Conservation (phyloP, 2,113 vertebrate species). For the Tetraodon nigroviridis region DNA sequence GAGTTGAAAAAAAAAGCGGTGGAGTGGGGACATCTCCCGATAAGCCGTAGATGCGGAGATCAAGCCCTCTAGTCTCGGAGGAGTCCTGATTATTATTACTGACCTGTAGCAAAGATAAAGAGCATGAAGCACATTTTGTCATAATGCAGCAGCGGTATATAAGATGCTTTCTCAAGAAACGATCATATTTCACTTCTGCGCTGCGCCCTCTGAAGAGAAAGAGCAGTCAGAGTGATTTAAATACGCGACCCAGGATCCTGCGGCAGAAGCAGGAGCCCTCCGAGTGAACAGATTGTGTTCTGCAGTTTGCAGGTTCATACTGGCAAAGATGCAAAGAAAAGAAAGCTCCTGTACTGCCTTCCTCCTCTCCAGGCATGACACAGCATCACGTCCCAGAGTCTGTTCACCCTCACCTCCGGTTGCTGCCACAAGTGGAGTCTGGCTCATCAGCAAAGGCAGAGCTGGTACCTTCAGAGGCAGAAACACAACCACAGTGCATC, state of each 20-base stretch:
- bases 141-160: neutral
- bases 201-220: neutral
- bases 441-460: slow-evolving; percentile 6
- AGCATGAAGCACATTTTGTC: neutral
- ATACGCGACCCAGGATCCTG: neutral
- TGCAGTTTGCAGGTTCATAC: slow-evolving; percentile 24
- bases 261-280: slow-evolving; percentile 1
- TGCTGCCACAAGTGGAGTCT: slow-evolving; percentile 8
- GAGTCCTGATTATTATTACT: slow-evolving; percentile 14
- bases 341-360: neutral
- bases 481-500: neutral
- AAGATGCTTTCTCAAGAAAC: neutral
- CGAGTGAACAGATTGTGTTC: slow-evolving; percentile 6
- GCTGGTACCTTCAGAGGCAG: slow-evolving; percentile 2
- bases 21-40: neutral
- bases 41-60: slow-evolving; percentile 1
- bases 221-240: neutral
- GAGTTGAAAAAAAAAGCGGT: slow-evolving; percentile 1
- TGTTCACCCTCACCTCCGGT: slow-evolving; percentile 8
- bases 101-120: neutral
- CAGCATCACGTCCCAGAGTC: slow-evolving; percentile 8
- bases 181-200: neutral
- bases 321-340: neutral
- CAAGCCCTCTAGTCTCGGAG: slow-evolving; percentile 7
- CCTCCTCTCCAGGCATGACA: slow-evolving; percentile 4